Percentiles rank a stretch among this genome's conserved stretches.
Conservation (phyloP, 2,113 vertebrate genomes). For the Thinocorus orbignyianus region DNA sequence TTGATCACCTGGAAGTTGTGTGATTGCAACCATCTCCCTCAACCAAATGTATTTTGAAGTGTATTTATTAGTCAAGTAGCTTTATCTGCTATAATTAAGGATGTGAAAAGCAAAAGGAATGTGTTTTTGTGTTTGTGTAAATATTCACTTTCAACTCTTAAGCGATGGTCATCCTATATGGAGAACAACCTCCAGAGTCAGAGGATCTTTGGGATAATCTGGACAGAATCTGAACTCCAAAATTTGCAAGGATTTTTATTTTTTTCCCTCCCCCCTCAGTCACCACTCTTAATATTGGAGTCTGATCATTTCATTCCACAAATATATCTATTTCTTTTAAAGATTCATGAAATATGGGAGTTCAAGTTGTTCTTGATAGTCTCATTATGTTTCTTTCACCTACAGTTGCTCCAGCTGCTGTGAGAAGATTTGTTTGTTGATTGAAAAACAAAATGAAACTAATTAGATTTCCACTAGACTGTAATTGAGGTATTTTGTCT, state of each 20-base stretch:
- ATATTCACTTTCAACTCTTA: not conserved
- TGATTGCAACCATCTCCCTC: not conserved
- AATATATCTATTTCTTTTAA: not conserved
- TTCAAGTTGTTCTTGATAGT: not conserved
- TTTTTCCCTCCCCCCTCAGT: not conserved
- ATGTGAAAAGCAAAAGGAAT: not conserved
- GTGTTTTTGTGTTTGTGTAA: not conserved
- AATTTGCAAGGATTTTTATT: not conserved
- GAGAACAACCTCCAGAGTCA: not conserved
- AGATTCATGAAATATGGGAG: not conserved
- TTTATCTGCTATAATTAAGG: not conserved
- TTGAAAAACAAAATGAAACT: not conserved
- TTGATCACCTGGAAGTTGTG: not conserved
- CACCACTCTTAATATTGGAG: not conserved
- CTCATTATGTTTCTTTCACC: not conserved
- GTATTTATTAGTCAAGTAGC: not conserved
- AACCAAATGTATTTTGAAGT: not conserved
- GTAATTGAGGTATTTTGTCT: slow-evolving; percentile 17
- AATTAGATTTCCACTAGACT: not conserved
- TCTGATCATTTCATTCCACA: not conserved
- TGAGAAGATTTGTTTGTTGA: not conserved
- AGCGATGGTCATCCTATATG: not conserved
- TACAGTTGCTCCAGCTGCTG: not conserved
- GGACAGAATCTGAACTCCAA: not conserved
- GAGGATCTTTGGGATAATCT: not conserved